These are phyloP conservation scores for Sminthurinus aureus DNA, from an alignment of 2,888 invertebrate species.

Conservation along the genomic window DNA sequence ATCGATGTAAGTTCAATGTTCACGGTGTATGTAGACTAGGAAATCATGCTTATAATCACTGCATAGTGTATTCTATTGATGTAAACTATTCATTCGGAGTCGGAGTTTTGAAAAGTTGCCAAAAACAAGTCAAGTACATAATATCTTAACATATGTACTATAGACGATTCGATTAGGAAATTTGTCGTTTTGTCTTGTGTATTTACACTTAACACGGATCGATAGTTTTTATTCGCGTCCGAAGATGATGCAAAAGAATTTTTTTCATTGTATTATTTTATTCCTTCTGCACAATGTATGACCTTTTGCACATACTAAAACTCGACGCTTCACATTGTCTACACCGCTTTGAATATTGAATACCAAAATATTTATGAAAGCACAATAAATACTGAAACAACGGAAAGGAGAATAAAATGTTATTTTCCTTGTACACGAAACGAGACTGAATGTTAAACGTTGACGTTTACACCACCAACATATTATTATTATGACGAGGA, in stretches of 20 bases:
- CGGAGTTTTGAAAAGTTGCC: neutral
- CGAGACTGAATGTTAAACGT: too few relatives aligned
- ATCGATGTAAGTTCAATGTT: too few relatives aligned
- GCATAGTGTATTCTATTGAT: neutral
- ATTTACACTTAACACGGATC: neutral
- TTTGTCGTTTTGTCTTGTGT: neutral
- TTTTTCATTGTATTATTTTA: constrained; percentile 1
- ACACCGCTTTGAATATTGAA: neutral
- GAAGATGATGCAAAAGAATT: neutral
- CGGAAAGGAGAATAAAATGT: too few relatives aligned
- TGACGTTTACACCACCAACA: too few relatives aligned
- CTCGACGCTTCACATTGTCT: neutral
- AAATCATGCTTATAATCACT: neutral
- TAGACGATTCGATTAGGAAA: constrained; percentile 6
- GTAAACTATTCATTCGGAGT: neutral
- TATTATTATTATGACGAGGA: neutral
- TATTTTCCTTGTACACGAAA: too few relatives aligned
- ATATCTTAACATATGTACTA: neutral
- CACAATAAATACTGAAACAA: too few relatives aligned
- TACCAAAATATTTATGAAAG: too few relatives aligned
- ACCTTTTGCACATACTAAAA: neutral
- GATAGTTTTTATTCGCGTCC: neutral
- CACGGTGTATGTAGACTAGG: neutral
- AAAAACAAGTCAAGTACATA: neutral
- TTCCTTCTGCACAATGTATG: neutral